Percentiles rank a stretch among this genome's conserved stretches.
phyloP scores from a whole-genome alignment of 2,113 vertebrate species.

The Oncorhynchus mykiss region DNA sequence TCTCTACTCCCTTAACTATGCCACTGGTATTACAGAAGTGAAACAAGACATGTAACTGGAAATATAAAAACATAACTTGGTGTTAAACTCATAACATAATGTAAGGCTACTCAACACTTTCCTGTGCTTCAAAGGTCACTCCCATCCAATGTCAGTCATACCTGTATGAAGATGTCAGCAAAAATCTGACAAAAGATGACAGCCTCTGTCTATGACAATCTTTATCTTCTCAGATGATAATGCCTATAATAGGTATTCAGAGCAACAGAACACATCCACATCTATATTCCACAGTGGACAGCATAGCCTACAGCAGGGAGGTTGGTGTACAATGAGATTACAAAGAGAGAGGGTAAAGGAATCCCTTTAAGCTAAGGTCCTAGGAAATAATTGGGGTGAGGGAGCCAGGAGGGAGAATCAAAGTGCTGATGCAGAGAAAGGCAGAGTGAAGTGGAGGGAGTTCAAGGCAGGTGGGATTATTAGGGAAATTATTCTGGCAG shows the following conservation, averaged over 20 bases:
- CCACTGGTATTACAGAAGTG: too few relatives aligned
- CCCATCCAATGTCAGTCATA: too few relatives aligned
- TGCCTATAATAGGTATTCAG: not conserved
- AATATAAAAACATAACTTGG: too few relatives aligned
- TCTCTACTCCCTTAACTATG: too few relatives aligned
- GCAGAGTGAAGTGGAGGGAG: constrained; percentile 27
- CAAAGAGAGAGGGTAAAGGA: constrained; percentile 12
- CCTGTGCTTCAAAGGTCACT: too few relatives aligned
- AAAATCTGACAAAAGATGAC: too few relatives aligned
- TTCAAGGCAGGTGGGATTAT: constrained; percentile 37
- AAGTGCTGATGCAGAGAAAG: constrained; percentile 55
- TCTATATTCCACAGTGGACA: constrained; percentile 28
- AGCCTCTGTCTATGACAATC: too few relatives aligned
- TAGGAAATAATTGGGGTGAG: constrained; percentile 58
- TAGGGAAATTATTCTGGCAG: constrained; percentile 47
- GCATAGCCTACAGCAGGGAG: constrained; percentile 10
- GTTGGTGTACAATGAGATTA: constrained; percentile 1
- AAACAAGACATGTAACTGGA: too few relatives aligned
- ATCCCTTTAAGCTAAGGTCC: constrained; percentile 44
- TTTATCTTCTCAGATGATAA: not conserved
- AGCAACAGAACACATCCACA: not conserved
- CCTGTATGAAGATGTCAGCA: not conserved
- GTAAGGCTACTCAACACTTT: too few relatives aligned
- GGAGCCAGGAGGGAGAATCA: constrained; percentile 18
- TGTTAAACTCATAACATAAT: too few relatives aligned